Base-by-base conservation (phyloP, 2,797 vertebrate species). In the Tapera naevia region DNA sequence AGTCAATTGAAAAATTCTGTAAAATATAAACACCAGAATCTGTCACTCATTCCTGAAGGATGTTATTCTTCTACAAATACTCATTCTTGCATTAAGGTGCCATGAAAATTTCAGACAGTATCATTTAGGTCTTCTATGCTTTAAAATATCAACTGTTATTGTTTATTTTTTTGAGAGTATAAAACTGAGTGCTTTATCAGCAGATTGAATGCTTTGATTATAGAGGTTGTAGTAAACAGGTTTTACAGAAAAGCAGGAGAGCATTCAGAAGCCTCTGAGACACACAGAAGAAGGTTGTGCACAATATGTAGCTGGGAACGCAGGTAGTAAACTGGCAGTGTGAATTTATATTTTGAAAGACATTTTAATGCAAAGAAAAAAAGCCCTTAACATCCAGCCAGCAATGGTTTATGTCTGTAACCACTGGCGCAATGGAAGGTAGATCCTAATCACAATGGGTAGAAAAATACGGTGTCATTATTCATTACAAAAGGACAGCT, bases 221-320 rank as follows among this genome's bases (percentile, higher is more conserved):
- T 22, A 22, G 80, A 70, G 5, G 3, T 74, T 89, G 9, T 66
- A 46, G 30, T 33, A 88, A 53, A 24, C 14, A 60, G 7, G 39
- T 33, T 62, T 88, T 88, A 64, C 45, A 84, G 46, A 76, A 88
- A 86, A 46, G 4, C 2, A 66, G 33, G 35, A 70, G 23, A 74
- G 3, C 4, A 32, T 66, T 19, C 15, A 57, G 32, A 71, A 78
- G 10, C 7, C 41, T 83, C 32, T 83, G 65, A 58, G 22, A 48
- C 2, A 1, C 7, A 41, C 2, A 33, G n/a, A 61, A 72, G 5
- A 73, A 32, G 2, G 1, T 4, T 50, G 6, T 32, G 13, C 9
- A 28, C 6, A 18, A 5, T 21, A 54, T 33, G 7, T 58, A 73
- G 15, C 13, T 57, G 30, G 46, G 27, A 33, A 82, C 61, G 22